phyloP scores from a whole-genome alignment of 2,113 vertebrate genomes.

The Gymnarchus niloticus region DNA sequence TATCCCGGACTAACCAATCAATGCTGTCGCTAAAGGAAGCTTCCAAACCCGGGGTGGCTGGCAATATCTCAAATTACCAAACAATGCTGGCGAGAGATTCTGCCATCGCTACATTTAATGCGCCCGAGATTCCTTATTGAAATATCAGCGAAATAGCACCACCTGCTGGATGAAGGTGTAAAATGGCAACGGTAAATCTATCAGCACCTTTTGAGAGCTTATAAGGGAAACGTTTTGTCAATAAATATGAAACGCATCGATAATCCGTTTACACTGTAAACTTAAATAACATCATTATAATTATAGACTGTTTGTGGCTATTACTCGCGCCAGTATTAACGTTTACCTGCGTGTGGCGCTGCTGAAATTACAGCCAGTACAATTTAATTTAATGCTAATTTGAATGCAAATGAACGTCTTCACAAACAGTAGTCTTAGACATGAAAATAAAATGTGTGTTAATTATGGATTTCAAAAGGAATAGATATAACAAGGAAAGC shows the following conservation, averaged over 20 bases:
- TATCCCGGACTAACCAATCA: too few species aligned
- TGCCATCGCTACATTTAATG: too few species aligned
- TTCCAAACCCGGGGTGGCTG: too few species aligned
- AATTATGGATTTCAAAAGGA: constrained; percentile 4
- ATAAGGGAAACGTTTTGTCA: not conserved
- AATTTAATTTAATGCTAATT: not conserved
- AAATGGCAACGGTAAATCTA: not conserved
- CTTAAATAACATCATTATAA: not conserved
- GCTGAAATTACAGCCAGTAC: not conserved
- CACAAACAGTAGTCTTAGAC: not conserved
- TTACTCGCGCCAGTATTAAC: not conserved
- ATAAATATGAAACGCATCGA: not conserved
- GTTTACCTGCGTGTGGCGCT: not conserved
- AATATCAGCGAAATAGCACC: not conserved
- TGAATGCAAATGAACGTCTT: not conserved
- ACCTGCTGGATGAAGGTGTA: not conserved
- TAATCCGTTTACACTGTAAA: not conserved
- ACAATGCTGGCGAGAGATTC: too few species aligned
- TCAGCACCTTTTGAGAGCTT: not conserved
- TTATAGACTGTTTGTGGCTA: not conserved
- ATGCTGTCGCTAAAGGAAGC: too few species aligned
- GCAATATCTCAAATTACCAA: too few species aligned
- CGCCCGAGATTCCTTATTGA: not conserved
- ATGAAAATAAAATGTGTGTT: not conserved
- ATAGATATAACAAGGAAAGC: constrained; percentile 2